A percentile compares a stretch with the other conserved stretches of the same genome.
phyloP scores from a whole-genome alignment of 2,888 invertebrate species.

The Eupsilia transversa region DNA sequence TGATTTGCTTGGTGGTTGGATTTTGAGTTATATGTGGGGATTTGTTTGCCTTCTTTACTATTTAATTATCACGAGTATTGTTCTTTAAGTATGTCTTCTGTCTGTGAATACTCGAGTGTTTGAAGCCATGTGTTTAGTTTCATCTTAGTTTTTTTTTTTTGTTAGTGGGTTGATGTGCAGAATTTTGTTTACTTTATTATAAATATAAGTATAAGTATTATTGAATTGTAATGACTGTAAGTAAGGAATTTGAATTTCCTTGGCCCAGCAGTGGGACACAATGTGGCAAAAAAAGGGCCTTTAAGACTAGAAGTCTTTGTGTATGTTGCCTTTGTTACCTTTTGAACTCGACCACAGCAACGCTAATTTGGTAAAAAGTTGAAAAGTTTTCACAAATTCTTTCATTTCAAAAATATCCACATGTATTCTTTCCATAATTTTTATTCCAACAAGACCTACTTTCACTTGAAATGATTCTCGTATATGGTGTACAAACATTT shows the following conservation, averaged over 20 bases:
- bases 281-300: background rate
- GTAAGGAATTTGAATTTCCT: background rate
- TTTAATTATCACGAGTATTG: too few relatives aligned
- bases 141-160: too few relatives aligned
- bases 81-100: too few relatives aligned
- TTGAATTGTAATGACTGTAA: too few relatives aligned
- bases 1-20: too few relatives aligned
- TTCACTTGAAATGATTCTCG: slow-evolving; percentile 41
- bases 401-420: background rate
- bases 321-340: background rate
- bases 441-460: slow-evolving; percentile 20
- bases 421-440: background rate
- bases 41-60: too few relatives aligned
- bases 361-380: background rate
- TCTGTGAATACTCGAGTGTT: too few relatives aligned
- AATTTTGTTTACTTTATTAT: too few relatives aligned
- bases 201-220: too few relatives aligned
- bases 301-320: background rate
- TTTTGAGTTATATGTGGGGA: too few relatives aligned
- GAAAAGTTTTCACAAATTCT: background rate
- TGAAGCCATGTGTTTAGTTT: too few relatives aligned
- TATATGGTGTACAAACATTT: slow-evolving; percentile 49
- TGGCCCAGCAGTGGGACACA: background rate
- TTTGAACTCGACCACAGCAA: background rate
- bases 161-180: too few relatives aligned